A percentile compares a stretch with the other conserved stretches of the same genome.
Evolutionary conservation across 2,113 vertebrate species (phyloP).

Genomic region (Steatornis caripensis): DNA sequence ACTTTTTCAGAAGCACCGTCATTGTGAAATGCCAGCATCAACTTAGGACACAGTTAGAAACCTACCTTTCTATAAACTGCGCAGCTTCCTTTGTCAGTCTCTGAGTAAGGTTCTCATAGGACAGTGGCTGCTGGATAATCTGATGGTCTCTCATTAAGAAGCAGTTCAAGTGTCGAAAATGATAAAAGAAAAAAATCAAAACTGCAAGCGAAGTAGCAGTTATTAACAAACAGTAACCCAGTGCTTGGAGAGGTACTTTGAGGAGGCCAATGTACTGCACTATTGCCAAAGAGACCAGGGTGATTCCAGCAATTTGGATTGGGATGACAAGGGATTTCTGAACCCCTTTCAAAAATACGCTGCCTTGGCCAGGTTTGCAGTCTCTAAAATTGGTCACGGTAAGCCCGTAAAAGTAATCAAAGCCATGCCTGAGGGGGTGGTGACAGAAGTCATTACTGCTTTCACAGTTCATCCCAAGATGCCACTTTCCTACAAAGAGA

Average conservation of each 20-base stretch:
- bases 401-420: conserved; percentile 85
- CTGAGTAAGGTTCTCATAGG: conserved; percentile 80
- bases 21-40: not conserved
- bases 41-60: not conserved
- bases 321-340: conserved; percentile 1
- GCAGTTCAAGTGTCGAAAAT: conserved; percentile 82
- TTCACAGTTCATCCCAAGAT: conserved; percentile 85
- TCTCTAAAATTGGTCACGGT: conserved; percentile 83
- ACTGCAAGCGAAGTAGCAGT: not conserved
- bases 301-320: not conserved
- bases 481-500: conserved; percentile 84
- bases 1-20: not conserved
- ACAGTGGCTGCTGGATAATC: conserved; percentile 81
- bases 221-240: conserved; percentile 28
- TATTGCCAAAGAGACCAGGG: conserved; percentile 29
- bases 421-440: conserved; percentile 84
- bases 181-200: conserved; percentile 55
- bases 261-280: conserved; percentile 53
- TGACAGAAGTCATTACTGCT: conserved; percentile 84
- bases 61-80: conserved; percentile 78
- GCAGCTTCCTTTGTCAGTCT: conserved; percentile 77
- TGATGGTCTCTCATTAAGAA: conserved; percentile 78
- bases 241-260: not conserved
- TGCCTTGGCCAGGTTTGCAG: conserved; percentile 80
- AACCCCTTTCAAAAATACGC: conserved; percentile 56